Percentiles rank a stretch among this genome's conserved stretches.
phyloP scores from a whole-genome alignment of 2,113 vertebrate species.

The Passerina amoena region DNA sequence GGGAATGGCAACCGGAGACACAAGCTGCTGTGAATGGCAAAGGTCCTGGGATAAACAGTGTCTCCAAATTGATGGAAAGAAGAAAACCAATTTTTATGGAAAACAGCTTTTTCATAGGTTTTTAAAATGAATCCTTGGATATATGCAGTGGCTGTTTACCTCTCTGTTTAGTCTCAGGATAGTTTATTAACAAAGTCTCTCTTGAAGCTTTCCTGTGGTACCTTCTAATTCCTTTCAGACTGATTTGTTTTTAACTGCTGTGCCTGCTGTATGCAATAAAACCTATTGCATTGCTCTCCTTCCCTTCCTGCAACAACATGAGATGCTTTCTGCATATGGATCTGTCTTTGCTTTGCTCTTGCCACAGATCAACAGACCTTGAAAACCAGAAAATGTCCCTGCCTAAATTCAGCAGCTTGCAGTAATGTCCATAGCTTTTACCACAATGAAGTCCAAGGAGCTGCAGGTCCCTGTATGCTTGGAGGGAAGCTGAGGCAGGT shows the following conservation, averaged over 20 bases:
- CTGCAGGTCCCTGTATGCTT: rapidly evolving
- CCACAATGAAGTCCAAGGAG: not conserved
- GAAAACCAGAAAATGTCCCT: not conserved
- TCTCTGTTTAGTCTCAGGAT: not conserved
- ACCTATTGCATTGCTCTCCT: not conserved
- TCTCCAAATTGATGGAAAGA: not conserved
- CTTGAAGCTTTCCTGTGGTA: not conserved
- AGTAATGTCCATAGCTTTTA: not conserved
- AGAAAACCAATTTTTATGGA: not conserved
- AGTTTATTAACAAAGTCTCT: not conserved
- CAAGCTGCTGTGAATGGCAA: not conserved
- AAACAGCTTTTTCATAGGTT: not conserved
- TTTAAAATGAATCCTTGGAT: not conserved
- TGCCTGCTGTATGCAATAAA: not conserved
- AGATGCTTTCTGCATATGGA: not conserved
- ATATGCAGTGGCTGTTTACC: not conserved
- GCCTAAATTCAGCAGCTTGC: not conserved
- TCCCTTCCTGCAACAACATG: not conserved
- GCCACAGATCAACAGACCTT: not conserved
- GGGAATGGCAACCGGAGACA: not conserved
- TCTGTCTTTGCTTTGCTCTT: not conserved
- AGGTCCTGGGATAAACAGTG: not conserved
- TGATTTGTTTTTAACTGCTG: not conserved
- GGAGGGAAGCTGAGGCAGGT: not conserved
- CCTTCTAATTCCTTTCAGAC: not conserved